Evolutionary conservation across 2,113 vertebrate species (phyloP), one percentile per base, ranked within the genome.

Genomic region (Xiphorhynchus elegans): DNA sequence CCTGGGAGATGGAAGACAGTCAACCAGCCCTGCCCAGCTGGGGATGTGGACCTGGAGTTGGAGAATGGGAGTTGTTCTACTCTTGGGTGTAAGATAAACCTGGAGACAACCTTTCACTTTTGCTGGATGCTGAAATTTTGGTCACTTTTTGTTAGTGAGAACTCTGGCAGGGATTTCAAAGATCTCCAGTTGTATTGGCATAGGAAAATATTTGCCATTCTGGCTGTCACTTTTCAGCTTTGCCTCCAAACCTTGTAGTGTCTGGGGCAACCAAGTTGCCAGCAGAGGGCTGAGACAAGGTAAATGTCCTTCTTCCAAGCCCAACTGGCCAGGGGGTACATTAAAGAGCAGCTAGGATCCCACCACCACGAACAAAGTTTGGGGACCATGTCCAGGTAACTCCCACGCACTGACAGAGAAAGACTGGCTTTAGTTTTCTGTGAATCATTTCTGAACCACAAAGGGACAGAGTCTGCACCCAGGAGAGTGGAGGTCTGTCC

Each of bases 341-440:
- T 52, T 69, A 33, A 56, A 42, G 29, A 56, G 23, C 9, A 80
- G 15, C 5, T 33, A 52, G 29, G 13, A 91, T 17, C 7, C 33
- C 39, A 53, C 8, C 4, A 46, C 12, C 15, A 59, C 2, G 11
- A 33, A 15, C 19, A 56, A 59, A 80, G 26, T 59, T 52, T 76
- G 24, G 44, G 52, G 7, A 39, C 6, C 17, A 46, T 17, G 4
- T 13, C 20, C 2, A 15, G 49, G 18, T 33, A 84, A 35, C 4
- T 56, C 40, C 17, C n/a, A 56, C 14, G 26, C 2, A 3, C 12
- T 0, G 0, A 62, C 10, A 14, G 17, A 72, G 17, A 33, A 24
- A 47, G 3, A 14, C 3, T 0, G 0, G 7, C 1, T 20, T 9
- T 53, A 63, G 17, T 8, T 47, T 7, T 72, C 29, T 76, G 49